These are phyloP conservation scores for Sinohyriopsis cumingii DNA, from an alignment of 2,888 invertebrate genomes.

Conservation along the genomic window DNA sequence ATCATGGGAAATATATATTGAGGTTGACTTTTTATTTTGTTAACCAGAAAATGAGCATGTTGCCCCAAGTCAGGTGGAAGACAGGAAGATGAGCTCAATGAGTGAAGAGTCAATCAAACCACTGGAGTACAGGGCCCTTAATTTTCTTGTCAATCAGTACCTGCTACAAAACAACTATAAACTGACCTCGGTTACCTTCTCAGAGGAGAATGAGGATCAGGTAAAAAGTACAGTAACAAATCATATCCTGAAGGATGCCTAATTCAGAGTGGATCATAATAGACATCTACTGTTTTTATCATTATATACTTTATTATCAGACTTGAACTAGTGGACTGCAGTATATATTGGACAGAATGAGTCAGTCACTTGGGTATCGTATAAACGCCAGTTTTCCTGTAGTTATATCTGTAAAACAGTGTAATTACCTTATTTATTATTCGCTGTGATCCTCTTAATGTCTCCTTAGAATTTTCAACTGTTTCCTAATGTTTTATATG, in stretches of 20 bases:
- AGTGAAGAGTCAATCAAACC: conserved; percentile 78
- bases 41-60: conserved; percentile 53
- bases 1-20: too few species aligned
- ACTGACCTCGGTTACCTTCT: conserved; percentile 90
- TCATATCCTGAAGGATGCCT: background rate
- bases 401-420: too few species aligned
- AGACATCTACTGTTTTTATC: background rate
- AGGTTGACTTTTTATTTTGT: too few species aligned
- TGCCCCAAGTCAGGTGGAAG: conserved; percentile 39
- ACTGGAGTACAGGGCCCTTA: conserved; percentile 87
- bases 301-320: conserved; percentile 1
- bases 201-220: conserved; percentile 92
- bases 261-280: background rate
- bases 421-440: too few species aligned
- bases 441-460: too few species aligned
- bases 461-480: too few species aligned
- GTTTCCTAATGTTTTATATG: too few species aligned
- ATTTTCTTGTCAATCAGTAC: conserved; percentile 91
- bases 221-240: conserved; percentile 70
- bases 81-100: conserved; percentile 19
- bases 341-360: too few species aligned
- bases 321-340: background rate
- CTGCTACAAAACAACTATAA: conserved; percentile 85
- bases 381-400: too few species aligned
- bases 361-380: background rate